Percentiles rank a stretch among this genome's conserved stretches.
These are phyloP conservation scores for Menura novaehollandiae DNA, from an alignment of 2,113 vertebrate species.

Conservation along the genomic window DNA sequence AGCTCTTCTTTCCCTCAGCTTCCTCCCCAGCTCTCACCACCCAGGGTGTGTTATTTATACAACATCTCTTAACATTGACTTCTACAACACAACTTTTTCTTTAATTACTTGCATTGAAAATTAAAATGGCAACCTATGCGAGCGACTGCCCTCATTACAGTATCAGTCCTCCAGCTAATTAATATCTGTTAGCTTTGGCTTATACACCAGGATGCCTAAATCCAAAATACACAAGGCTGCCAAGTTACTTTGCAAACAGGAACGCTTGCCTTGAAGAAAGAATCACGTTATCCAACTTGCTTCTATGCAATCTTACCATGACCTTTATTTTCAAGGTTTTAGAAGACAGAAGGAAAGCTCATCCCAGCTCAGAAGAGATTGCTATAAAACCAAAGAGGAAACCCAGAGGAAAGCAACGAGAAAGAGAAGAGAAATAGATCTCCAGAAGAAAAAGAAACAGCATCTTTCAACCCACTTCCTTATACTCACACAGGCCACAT, in stretches of 20 bases:
- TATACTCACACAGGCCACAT: background rate
- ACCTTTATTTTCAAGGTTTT: slow-evolving; percentile 7
- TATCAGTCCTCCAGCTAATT: slow-evolving; percentile 39
- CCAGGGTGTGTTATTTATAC: background rate
- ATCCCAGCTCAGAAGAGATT: background rate
- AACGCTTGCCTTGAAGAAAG: background rate
- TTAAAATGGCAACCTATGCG: background rate
- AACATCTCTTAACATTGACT: background rate
- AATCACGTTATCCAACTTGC: background rate
- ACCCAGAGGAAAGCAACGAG: background rate
- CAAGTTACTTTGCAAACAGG: slow-evolving; percentile 31
- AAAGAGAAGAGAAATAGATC: background rate
- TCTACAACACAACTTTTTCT: background rate
- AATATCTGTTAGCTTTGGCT: slow-evolving; percentile 61
- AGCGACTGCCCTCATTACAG: slow-evolving; percentile 4
- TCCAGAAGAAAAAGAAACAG: background rate
- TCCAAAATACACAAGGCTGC: slow-evolving; percentile 31
- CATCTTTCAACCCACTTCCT: background rate
- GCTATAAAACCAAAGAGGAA: background rate
- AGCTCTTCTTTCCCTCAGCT: background rate
- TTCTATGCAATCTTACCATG: background rate
- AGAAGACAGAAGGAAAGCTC: background rate
- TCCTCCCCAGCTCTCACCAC: background rate
- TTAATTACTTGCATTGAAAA: slow-evolving; percentile 30
- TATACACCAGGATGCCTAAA: slow-evolving; percentile 12